Evolutionary conservation across 2,888 invertebrate species (phyloP), one percentile per base, ranked within the genome.

Genomic region (Neoitamus cyanurus): DNA sequence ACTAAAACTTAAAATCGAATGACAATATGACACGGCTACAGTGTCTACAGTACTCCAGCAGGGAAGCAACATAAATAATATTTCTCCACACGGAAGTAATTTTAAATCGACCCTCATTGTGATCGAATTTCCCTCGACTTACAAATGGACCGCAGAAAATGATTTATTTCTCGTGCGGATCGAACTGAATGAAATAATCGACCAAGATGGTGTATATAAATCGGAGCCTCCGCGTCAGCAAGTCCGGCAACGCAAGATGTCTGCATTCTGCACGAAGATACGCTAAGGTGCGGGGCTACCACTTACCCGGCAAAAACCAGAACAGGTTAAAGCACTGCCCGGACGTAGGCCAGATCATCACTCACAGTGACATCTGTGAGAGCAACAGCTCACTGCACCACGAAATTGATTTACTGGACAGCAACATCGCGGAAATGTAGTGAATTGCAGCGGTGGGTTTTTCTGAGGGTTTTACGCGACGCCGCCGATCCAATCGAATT

Each of bases 171-270:
- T 58, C 58, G 58, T 58, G 58, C 58, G 9, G 20, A 58, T 58
- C 58, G 58, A 58, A 58, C 58, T 58, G 58, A 58, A 58, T 58
- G 58, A 58, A 58, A 58, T 58, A 58, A 58, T 58, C 58, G 58
- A 15, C 9, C 20, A 9, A 7, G 58, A 20, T 58, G 15, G 58
- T 58, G 58, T 58, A 20, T 20, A 58, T 58, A 58, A 58, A 58
- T 58, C 58, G 58, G 20, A n/a, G 58, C 58, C n/a, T 42, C n/a
- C 42, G 42, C 58, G 20, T 20, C 58, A 20, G 25, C 58, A 20
- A 58, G 9, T 25, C 20, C 58, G 7, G 58, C 20, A 25, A 20
- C 58, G 2, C 9, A 25, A 15, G 58, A 58, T 20, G 58, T 58
- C 58, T 58, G 58, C 3, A 20, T 25, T 25, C 58, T 58, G 58